Evolutionary conservation across 2,797 vertebrate genomes (phyloP).

Genomic region (Apodemus agrarius): DNA sequence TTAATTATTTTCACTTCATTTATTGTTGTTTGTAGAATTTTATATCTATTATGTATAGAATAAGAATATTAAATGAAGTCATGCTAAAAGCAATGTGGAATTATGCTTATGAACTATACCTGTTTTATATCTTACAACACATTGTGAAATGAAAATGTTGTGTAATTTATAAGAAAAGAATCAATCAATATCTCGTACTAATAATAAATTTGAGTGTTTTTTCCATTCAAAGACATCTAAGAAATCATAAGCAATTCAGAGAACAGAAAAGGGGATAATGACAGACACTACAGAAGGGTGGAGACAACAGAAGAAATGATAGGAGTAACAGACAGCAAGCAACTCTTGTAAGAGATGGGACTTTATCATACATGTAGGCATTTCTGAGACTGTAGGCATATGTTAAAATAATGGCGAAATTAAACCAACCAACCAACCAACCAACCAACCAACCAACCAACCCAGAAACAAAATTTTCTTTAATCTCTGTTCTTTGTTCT

Average conservation of each 20-base stretch:
- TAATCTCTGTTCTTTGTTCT: not conserved
- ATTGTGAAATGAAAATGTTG: not conserved
- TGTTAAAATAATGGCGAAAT: not conserved
- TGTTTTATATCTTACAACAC: not conserved
- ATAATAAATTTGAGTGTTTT: slow-evolving; percentile 16
- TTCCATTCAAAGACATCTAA: not conserved
- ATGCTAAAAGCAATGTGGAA: slow-evolving; percentile 34
- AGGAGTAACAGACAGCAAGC: not conserved
- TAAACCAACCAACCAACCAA: not conserved
- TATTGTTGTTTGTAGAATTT: slow-evolving; percentile 8
- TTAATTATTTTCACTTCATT: not conserved
- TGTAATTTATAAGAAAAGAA: not conserved
- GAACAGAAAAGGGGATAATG: not conserved
- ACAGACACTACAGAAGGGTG: not conserved
- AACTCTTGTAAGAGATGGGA: not conserved
- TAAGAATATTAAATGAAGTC: not conserved
- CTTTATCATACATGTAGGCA: not conserved
- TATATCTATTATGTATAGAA: not conserved
- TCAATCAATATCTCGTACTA: slow-evolving; percentile 18
- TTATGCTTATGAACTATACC: slow-evolving; percentile 13
- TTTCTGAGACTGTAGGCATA: not conserved
- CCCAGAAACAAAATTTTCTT: not conserved
- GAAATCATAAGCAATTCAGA: slow-evolving; percentile 56
- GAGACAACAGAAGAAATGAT: not conserved
- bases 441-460: too few relatives aligned